Evolutionary conservation across 2,888 invertebrate species (phyloP), one percentile per base, ranked within the genome.

Genomic region (Acleris laterana): DNA sequence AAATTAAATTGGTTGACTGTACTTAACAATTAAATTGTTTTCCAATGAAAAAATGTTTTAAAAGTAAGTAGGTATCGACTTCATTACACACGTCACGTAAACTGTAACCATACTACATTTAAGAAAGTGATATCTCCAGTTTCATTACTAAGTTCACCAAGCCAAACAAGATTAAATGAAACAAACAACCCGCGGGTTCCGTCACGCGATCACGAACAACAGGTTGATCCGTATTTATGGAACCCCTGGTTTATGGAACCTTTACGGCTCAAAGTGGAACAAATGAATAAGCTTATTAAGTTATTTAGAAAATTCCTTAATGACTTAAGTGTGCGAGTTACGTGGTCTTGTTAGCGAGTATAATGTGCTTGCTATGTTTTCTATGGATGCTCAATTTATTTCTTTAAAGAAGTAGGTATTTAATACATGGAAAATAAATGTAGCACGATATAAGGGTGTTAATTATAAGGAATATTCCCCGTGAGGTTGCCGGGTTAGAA

Each of bases 191-290:
- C n/a, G 28, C 46, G 25, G 55, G 51, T 50, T 53, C 56, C 56
- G 62, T 48, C 78, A 76, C 75, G 75, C 76, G 70, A 77, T 69
- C 68, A 25, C 70, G 70, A 72, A 77, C 74, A 79, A 77, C 76
- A 76, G 76, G 75, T 77, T 71, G 60, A 68, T 71, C 4, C 7
- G 16, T 42, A 69, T 62, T 62, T 70, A 70, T 68, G 69, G 53
- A 60, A 19, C 32, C 38, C 48, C 4, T 60, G 55, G 59, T 66
- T 60, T 69, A 70, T 69, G 69, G 48, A 62, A 6, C 32, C 13
- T 60, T 60, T 60, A 25, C 13, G 46, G 68, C 58, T 58, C 69
- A 63, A 69, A 71, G 72, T 71, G 70, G 66, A 71, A 68, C 63
- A 67, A 63, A 67, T 66, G 69, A 69, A 69, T 68, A 62, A 69